Base-by-base conservation (phyloP, 2,888 invertebrate genomes). In the Parnassius orleans region DNA sequence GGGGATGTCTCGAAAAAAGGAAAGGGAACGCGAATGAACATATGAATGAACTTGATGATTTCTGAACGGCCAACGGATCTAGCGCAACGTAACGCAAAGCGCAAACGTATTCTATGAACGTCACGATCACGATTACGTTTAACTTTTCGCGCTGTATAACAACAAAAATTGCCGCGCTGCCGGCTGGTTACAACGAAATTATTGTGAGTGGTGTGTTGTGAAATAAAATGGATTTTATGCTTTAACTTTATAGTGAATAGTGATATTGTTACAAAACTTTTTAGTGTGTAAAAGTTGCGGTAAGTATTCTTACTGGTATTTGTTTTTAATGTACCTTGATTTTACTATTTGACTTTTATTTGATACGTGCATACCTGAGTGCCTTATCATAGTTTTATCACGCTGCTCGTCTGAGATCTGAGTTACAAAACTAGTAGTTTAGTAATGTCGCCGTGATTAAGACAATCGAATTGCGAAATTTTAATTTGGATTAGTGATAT, bases 161-260 rank as follows among this genome's bases (percentile, higher is more conserved):
- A 76, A 77, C 71, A 74, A 76, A 77, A 77, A 69, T 77, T 68
- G 78, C 78, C 77, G 75, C 72, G 76, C 77, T 73, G 74, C 71
- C 75, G 75, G 74, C 72, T 72, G 71, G 66, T 70, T 65, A 66
- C 70, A 67, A 69, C 79, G 73, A 74, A 69, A 68, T 81, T 75
- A 87, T 19, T 19, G 19, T 86, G 85, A 78, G 89, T 75, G 74
- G 68, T 86, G 87, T 73, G 66, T 76, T 75, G 78, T 81, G 83
- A 77, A 80, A 75, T 78, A 88, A 82, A 84, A 90, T 90, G 90
- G 78, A 82, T 84, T 81, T 81, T 80, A 75, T 74, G 74, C 78
- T 76, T 70, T 87, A 80, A 78, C 60, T 68, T 66, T 69, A 73
- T 68, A 73, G 77, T 81, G 78, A 67, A 69, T 70, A 77, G 80